These are phyloP conservation scores for Andrena fulva DNA, from an alignment of 2,888 invertebrate genomes.

Conservation along the genomic window DNA sequence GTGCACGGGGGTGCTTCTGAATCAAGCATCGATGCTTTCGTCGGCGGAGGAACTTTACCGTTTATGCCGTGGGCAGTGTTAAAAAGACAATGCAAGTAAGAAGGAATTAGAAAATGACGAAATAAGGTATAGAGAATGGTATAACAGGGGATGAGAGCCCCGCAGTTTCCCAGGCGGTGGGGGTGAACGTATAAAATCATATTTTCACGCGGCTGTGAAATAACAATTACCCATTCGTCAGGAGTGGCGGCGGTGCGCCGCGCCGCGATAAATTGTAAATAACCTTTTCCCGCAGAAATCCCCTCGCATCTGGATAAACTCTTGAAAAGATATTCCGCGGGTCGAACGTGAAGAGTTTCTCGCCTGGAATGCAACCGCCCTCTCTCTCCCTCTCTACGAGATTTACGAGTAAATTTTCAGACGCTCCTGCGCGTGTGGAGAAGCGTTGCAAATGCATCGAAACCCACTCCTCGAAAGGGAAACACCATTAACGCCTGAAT, in stretches of 20 bases:
- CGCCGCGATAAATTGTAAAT: slow-evolving; percentile 45
- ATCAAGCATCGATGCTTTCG: background rate
- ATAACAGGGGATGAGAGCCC: background rate
- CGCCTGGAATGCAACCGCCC: slow-evolving; percentile 18
- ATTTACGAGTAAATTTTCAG: slow-evolving; percentile 44
- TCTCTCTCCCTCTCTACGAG: slow-evolving; percentile 6
- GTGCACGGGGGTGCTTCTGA: slow-evolving; percentile 8
- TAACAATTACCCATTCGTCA: slow-evolving; percentile 52
- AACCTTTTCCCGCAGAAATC: slow-evolving; percentile 33
- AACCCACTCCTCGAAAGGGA: background rate
- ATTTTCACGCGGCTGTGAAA: slow-evolving; percentile 19
- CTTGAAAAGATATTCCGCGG: slow-evolving; percentile 48
- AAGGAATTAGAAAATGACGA: too few species aligned
- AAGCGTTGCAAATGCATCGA: background rate
- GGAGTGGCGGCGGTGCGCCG: slow-evolving; percentile 4
- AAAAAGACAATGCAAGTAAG: too few species aligned
- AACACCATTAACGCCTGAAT: slow-evolving; percentile 22
- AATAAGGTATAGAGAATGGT: background rate
- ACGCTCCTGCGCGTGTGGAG: slow-evolving; percentile 8
- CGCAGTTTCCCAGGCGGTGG: background rate
- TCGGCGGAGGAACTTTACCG: too few species aligned
- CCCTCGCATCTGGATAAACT: slow-evolving; percentile 29
- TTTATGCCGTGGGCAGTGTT: too few species aligned
- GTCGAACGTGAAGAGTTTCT: slow-evolving; percentile 44
- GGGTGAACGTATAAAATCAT: slow-evolving; percentile 23